These are phyloP conservation scores for Pangasius sanitwongsei DNA, from an alignment of 2,797 vertebrate species.

Conservation along the genomic window DNA sequence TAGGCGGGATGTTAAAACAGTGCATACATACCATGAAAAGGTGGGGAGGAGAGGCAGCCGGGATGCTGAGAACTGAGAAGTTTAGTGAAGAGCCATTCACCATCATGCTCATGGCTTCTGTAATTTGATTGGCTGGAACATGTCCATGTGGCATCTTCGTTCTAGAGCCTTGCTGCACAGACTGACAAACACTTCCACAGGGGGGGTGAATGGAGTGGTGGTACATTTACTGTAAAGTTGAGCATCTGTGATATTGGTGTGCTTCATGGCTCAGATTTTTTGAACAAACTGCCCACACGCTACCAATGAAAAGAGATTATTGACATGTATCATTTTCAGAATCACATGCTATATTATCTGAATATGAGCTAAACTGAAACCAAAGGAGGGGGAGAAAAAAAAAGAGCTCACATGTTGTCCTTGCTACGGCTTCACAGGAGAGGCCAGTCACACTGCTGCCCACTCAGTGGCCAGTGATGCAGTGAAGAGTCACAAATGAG, in stretches of 20 bases:
- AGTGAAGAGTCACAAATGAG: conserved; percentile 36
- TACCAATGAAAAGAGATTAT: not conserved
- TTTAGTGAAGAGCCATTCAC: conserved; percentile 9
- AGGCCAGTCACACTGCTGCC: conserved; percentile 39
- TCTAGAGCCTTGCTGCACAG: conserved; percentile 19
- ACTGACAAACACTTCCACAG: conserved; percentile 24
- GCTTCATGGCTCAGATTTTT: not conserved
- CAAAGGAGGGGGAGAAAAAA: not conserved
- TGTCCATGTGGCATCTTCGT: conserved; percentile 29
- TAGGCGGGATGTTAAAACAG: conserved; percentile 50
- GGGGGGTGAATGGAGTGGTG: conserved; percentile 14
- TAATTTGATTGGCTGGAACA: conserved; percentile 39
- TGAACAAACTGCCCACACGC: conserved; percentile 3
- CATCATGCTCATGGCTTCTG: not conserved
- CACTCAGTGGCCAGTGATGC: conserved; percentile 24
- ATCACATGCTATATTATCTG: not conserved
- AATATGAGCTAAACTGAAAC: not conserved
- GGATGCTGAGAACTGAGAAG: conserved; percentile 38
- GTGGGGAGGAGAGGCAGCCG: conserved; percentile 28
- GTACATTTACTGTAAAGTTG: conserved; percentile 15
- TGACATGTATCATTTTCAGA: not conserved
- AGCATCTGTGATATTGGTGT: conserved; percentile 25
- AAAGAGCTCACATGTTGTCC: conserved; percentile 14
- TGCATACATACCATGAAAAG: conserved; percentile 48
- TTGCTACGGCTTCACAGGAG: conserved; percentile 25